phyloP scores from a whole-genome alignment of 2,888 invertebrate genomes.

The Ypsolopha sequella region DNA sequence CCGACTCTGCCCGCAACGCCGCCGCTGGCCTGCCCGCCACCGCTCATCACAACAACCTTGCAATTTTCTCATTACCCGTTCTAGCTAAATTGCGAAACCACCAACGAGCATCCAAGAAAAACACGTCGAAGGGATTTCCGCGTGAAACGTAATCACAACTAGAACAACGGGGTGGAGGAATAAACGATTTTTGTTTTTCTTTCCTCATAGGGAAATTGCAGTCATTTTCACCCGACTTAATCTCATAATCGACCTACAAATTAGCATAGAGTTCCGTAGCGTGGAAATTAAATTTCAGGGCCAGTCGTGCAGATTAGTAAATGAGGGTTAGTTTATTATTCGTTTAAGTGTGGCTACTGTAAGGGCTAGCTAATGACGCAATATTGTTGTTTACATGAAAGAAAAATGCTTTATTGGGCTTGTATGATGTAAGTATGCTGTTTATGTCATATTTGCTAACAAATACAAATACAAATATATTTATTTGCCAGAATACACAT shows the following conservation, averaged over 20 bases:
- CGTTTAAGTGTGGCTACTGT: not conserved
- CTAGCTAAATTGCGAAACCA: slow-evolving; percentile 60
- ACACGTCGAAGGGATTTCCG: slow-evolving; percentile 30
- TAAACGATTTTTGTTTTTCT: slow-evolving; percentile 14
- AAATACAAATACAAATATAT: too few relatives aligned
- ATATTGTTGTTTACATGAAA: too few relatives aligned
- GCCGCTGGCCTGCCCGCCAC: not conserved
- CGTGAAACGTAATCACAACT: slow-evolving; percentile 52
- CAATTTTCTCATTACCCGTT: slow-evolving; percentile 57
- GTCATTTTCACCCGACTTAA: slow-evolving; percentile 43
- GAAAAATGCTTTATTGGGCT: too few relatives aligned
- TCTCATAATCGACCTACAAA: slow-evolving; percentile 38
- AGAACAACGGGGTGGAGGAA: slow-evolving; percentile 46
- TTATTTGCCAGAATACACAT: too few relatives aligned
- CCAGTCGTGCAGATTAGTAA: slow-evolving; percentile 19
- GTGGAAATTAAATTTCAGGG: slow-evolving; percentile 24
- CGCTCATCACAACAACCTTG: slow-evolving; percentile 18
- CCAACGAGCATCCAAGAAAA: slow-evolving; percentile 36
- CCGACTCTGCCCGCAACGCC: slow-evolving; percentile 4
- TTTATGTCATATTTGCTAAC: too few relatives aligned
- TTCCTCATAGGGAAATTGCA: slow-evolving; percentile 8
- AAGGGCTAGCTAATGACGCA: not conserved
- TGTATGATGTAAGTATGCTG: too few relatives aligned
- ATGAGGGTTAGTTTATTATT: slow-evolving; percentile 15
- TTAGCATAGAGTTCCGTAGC: slow-evolving; percentile 31